phyloP scores from a whole-genome alignment of 2,797 vertebrate species.

The Hyperoplus lanceolatus region DNA sequence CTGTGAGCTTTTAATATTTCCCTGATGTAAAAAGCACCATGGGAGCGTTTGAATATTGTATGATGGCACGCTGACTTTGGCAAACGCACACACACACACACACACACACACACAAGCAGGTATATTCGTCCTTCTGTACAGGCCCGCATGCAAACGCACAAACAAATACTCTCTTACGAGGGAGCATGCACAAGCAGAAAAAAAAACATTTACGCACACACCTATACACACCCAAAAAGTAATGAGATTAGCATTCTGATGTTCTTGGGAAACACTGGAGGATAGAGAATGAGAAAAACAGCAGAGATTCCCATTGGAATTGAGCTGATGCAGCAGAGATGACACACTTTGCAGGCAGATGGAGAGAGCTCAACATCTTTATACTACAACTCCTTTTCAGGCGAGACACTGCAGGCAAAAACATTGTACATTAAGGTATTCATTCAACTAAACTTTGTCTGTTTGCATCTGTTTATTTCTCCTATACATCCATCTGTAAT shows the following conservation, averaged over 20 bases:
- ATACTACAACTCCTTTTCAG: constrained; percentile 30
- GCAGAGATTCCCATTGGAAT: constrained; percentile 23
- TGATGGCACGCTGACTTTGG: constrained; percentile 39
- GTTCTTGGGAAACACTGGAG: constrained; percentile 52
- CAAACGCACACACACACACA: constrained; percentile 20
- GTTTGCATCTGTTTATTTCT: too few species aligned
- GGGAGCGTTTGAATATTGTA: constrained; percentile 64
- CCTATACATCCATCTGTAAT: too few species aligned
- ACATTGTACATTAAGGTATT: too few species aligned
- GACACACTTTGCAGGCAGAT: constrained; percentile 49
- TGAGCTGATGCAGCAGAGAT: constrained; percentile 51
- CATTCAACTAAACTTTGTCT: too few species aligned
- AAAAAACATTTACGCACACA: constrained; percentile 11
- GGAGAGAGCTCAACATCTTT: constrained; percentile 19
- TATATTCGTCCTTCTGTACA: constrained; percentile 10
- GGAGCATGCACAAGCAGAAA: neutral
- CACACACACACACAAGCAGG: constrained; percentile 12
- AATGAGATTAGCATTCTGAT: constrained; percentile 67
- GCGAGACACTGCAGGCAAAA: too few species aligned
- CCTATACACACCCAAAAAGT: constrained; percentile 27
- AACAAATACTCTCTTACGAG: constrained; percentile 6
- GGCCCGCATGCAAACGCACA: constrained; percentile 6
- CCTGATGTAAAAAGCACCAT: constrained; percentile 58
- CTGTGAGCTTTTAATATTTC: constrained; percentile 64
- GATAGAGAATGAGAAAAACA: constrained; percentile 9